A percentile compares a stretch with the other conserved stretches of the same genome.
Evolutionary conservation across 2,797 vertebrate genomes (phyloP).

Genomic region (Sphenodon punctatus): DNA sequence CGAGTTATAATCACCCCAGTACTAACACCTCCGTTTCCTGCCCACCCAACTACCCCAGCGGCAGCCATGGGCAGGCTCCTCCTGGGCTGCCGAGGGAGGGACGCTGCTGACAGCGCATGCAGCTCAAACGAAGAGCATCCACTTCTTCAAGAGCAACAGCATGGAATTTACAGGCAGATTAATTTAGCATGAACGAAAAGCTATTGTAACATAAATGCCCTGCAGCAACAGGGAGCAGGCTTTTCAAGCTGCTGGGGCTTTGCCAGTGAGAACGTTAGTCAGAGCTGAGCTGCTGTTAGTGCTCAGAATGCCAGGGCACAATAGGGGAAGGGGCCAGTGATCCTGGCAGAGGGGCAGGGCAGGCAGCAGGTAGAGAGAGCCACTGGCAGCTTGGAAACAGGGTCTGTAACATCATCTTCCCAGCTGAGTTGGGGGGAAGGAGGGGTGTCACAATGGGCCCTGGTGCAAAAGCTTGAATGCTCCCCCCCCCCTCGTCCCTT

Average conservation of each 20-base stretch:
- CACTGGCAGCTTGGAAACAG: no score
- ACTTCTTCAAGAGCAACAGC: background rate
- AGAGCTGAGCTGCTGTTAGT: background rate
- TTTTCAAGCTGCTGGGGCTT: background rate
- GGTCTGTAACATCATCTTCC: background rate
- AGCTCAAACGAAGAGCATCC: background rate
- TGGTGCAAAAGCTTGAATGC: no score
- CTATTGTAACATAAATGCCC: slow-evolving; percentile 27
- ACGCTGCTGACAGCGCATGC: background rate
- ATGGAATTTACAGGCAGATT: slow-evolving; percentile 1
- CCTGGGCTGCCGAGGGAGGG: background rate
- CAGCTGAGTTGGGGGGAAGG: no score
- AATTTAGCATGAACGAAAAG: slow-evolving; percentile 28
- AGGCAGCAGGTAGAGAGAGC: background rate
- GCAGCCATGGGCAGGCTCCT: background rate
- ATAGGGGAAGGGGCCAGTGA: background rate
- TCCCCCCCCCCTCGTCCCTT: no score
- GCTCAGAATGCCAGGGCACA: background rate
- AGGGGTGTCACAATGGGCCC: no score
- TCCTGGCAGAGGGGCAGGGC: slow-evolving; percentile 16
- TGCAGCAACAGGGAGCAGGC: slow-evolving; percentile 5
- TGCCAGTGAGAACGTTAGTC: background rate
- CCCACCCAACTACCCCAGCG: background rate
- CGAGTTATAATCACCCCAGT: rapidly evolving
- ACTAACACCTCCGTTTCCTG: rapidly evolving